Percentiles rank a stretch among this genome's conserved stretches.
Evolutionary conservation across 1,140 invertebrate genomes (phyloP).

Genomic region (Steinernema khuongi): DNA sequence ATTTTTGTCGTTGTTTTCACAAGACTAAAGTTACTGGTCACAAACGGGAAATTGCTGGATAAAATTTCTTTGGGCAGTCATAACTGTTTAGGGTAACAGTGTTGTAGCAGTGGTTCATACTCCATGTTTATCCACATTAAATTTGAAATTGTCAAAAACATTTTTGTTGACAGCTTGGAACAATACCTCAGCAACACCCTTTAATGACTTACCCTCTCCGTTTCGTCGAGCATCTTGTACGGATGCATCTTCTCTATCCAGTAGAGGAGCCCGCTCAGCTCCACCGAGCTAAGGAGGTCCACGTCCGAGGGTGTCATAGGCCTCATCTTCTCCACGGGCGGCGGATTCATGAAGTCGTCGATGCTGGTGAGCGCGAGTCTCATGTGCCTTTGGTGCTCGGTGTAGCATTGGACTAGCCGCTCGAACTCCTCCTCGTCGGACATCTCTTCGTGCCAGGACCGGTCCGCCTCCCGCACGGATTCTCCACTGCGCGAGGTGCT

Average conservation of each 20-base stretch:
- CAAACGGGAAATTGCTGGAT: too few species aligned
- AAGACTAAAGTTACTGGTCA: too few species aligned
- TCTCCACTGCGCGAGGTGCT: not conserved
- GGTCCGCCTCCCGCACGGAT: not conserved
- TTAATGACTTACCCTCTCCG: slow-evolving; percentile 31
- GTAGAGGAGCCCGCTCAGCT: slow-evolving; percentile 33
- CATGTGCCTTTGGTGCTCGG: slow-evolving; percentile 32
- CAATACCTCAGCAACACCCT: not conserved
- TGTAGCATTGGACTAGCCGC: slow-evolving; percentile 14
- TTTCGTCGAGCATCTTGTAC: slow-evolving; percentile 19
- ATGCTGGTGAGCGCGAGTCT: slow-evolving; percentile 31
- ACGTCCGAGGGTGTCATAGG: slow-evolving; percentile 31
- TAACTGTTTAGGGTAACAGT: too few species aligned
- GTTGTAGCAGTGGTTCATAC: too few species aligned
- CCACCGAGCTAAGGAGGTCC: slow-evolving; percentile 32
- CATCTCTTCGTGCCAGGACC: not conserved
- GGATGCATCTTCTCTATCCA: slow-evolving; percentile 41
- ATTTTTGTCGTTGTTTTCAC: too few species aligned
- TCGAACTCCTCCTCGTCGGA: slow-evolving; percentile 22
- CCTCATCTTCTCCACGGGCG: slow-evolving; percentile 20
- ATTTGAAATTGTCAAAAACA: slow-evolving; percentile 12
- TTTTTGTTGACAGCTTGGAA: not conserved
- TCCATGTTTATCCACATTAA: too few species aligned
- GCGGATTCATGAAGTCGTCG: slow-evolving; percentile 33
- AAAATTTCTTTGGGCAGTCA: too few species aligned